Evolutionary conservation across 2,888 invertebrate genomes (phyloP), one percentile per base, ranked within the genome.

Genomic region (Alitta virens): DNA sequence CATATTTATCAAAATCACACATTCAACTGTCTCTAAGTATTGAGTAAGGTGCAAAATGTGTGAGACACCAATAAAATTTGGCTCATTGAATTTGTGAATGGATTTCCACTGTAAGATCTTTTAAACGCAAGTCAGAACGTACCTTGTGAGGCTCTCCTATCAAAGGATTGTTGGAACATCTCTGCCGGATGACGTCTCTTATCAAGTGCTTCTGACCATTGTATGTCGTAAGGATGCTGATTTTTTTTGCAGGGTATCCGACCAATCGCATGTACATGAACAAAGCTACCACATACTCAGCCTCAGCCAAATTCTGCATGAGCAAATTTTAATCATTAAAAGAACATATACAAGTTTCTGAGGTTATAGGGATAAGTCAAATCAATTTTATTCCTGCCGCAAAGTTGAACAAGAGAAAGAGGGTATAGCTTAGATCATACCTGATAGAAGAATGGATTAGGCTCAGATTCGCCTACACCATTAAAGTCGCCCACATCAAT

Each of bases 141-240:
- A 79, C 79, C 71, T 78, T 79, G 68, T 75, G 72, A 43, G 80
- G 80, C 51, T 72, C 85, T 21, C 98, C 98, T 72, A 99, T 94
- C 58, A 98, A 86, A 0, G 96, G 94, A 85, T 99, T 99, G 65
- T 89, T 90, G 0, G 92, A 92, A 82, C 98, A 99, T 58, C 98
- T 86, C 71, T 84, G 80, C 16, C 92, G 91, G 63, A 99, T 90
- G 5, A 99, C 96, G 82, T 99, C 99, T 1, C 97, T 86, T 50
- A 99, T 92, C 57, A 99, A 86, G 83, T 97, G 95, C 79, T 99
- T 99, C 83, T 99, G 98, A 0, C 99, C 99, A 82, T 99, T 99
- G 83, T 99, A 99, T 0, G 99, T 99, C 1, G 99, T 99, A 53
- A 99, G 85, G 72, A 99, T 96, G 27, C 98, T 95, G 71, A 99